Evolutionary conservation across 1,140 invertebrate genomes (phyloP).

Genomic region (Drosophila pruinosa): DNA sequence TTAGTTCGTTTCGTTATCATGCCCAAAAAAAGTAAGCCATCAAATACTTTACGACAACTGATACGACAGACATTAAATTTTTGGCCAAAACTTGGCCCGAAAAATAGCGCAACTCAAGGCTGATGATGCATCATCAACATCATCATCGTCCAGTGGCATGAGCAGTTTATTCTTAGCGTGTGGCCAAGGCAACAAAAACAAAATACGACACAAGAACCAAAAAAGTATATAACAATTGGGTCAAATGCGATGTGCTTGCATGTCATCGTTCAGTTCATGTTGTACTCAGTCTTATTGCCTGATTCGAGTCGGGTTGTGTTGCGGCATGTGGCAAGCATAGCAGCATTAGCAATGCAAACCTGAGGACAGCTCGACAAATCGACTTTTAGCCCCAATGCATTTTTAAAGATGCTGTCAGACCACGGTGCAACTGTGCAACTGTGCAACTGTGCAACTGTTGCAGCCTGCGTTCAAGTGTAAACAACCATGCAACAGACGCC

Average conservation of each 20-base stretch:
- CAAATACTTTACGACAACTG: background rate
- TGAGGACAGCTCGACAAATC: constrained; percentile 36
- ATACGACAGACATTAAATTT: background rate
- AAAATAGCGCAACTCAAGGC: constrained; percentile 25
- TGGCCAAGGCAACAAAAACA: constrained; percentile 31
- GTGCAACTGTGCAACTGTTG: constrained; percentile 19
- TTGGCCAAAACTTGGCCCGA: background rate
- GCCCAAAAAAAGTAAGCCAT: background rate
- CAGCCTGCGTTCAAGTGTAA: constrained; percentile 14
- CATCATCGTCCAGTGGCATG: constrained; percentile 24
- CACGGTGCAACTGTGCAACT: constrained; percentile 27
- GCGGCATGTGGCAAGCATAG: too few relatives aligned
- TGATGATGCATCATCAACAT: constrained; percentile 21
- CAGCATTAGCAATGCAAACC: constrained; percentile 12
- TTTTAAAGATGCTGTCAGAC: constrained; percentile 13
- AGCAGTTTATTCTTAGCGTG: constrained; percentile 41
- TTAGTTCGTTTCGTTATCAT: background rate
- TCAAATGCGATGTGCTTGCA: constrained; percentile 33
- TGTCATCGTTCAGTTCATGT: constrained; percentile 11
- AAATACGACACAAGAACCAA: background rate
- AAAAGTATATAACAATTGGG: constrained; percentile 38
- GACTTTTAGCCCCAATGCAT: constrained; percentile 19
- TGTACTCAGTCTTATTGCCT: background rate
- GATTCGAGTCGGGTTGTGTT: too few relatives aligned
- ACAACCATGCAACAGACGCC: constrained; percentile 19